phyloP scores from a whole-genome alignment of 2,797 vertebrate genomes.

The Harpagifer antarcticus region DNA sequence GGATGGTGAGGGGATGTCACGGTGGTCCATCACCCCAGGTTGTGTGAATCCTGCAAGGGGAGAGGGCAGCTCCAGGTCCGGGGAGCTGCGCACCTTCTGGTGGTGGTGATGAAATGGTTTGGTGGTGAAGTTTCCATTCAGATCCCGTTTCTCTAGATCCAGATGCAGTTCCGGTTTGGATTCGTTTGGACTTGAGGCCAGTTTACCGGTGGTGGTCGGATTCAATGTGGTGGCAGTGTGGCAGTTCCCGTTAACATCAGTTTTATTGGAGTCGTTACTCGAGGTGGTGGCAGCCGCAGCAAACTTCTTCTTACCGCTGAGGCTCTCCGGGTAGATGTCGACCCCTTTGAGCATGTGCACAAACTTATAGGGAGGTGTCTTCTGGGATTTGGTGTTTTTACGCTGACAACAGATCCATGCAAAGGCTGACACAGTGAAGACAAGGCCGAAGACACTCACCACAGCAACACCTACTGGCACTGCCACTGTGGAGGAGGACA shows the following conservation, averaged over 20 bases:
- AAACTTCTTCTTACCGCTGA: constrained; percentile 95
- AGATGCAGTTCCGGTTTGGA: constrained; percentile 90
- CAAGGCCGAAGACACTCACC: constrained; percentile 95
- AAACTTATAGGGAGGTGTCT: constrained; percentile 97
- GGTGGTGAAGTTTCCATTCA: constrained; percentile 96
- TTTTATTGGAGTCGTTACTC: constrained; percentile 67
- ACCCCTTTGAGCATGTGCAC: constrained; percentile 99
- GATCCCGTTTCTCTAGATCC: constrained; percentile 95
- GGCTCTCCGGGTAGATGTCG: constrained; percentile 96
- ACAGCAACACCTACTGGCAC: constrained; percentile 93
- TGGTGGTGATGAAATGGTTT: constrained; percentile 82
- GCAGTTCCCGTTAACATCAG: constrained; percentile 81
- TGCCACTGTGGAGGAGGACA: constrained; percentile 84
- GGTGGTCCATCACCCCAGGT: constrained; percentile 72
- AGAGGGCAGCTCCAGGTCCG: constrained; percentile 89
- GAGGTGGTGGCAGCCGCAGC: constrained; percentile 84
- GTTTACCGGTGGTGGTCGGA: constrained; percentile 66
- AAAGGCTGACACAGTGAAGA: constrained; percentile 96
- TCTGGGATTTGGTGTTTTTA: constrained; percentile 94
- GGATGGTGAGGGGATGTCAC: constrained; percentile 84
- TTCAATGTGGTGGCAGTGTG: constrained; percentile 48
- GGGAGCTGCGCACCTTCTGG: constrained; percentile 89
- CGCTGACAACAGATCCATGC: constrained; percentile 99
- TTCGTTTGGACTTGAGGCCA: constrained; percentile 76
- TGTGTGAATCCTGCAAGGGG: constrained; percentile 87